phyloP scores from a whole-genome alignment of 2,888 invertebrate genomes.

The Axea sp. region DNA sequence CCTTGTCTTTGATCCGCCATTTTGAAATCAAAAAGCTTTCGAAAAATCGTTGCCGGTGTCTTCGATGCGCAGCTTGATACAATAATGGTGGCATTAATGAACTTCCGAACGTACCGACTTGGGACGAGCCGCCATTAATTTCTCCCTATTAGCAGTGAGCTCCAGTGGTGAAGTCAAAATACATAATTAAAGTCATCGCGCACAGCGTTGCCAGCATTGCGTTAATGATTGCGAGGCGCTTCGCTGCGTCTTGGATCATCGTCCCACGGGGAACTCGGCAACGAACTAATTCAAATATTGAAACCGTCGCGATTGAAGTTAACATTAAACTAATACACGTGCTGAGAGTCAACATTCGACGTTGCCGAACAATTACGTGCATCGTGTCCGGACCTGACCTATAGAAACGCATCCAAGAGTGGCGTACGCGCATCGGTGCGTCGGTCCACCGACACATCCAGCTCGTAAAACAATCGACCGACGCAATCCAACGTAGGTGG shows the following conservation, averaged over 20 bases:
- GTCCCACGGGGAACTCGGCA: slow-evolving; percentile 16
- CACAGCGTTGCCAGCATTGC: slow-evolving; percentile 5
- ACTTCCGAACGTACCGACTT: slow-evolving; percentile 3
- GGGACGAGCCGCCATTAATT: slow-evolving; percentile 24
- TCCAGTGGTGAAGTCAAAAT: slow-evolving; percentile 24
- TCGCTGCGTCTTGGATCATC: slow-evolving; percentile 22
- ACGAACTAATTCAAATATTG: slow-evolving; percentile 46
- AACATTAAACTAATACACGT: slow-evolving; percentile 29
- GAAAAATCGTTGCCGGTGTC: no score
- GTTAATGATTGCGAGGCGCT: slow-evolving; percentile 35
- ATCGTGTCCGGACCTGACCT: slow-evolving; percentile 32
- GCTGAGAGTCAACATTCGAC: slow-evolving; percentile 23
- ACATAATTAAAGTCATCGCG: slow-evolving; percentile 31
- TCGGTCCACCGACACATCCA: slow-evolving; percentile 21
- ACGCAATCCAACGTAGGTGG: slow-evolving; percentile 22
- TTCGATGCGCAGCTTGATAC: no score
- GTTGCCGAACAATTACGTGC: slow-evolving; percentile 39
- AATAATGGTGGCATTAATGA: slow-evolving; percentile 9
- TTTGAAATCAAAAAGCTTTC: not conserved
- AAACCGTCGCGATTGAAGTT: slow-evolving; percentile 25
- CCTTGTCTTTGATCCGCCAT: not conserved
- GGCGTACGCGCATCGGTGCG: slow-evolving; percentile 20
- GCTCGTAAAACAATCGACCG: slow-evolving; percentile 44
- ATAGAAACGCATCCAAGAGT: slow-evolving; percentile 36
- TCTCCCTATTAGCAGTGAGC: slow-evolving; percentile 19